These are phyloP conservation scores for Drosophila mettleri DNA, from an alignment of 2,888 invertebrate species.

Conservation along the genomic window DNA sequence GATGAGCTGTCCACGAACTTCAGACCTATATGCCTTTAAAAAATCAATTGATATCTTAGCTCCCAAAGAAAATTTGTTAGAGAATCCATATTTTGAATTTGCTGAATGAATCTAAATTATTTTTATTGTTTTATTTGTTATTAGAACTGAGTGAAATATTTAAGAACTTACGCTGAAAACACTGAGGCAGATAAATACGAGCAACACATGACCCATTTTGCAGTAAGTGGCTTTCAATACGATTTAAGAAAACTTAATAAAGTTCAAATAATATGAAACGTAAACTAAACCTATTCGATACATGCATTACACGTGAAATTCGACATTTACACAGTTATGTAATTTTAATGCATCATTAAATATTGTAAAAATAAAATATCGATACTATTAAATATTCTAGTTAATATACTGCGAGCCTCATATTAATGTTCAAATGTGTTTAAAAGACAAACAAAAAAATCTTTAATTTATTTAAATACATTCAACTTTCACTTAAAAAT, in stretches of 20 bases:
- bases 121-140: neutral
- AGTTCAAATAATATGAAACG: neutral
- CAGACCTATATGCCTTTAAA: neutral
- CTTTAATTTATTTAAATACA: too few species aligned
- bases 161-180: neutral
- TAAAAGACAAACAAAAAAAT: too few species aligned
- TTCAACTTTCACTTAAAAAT: too few species aligned
- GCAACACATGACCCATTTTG: neutral
- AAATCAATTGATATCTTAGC: neutral
- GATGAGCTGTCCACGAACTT: fast-evolving
- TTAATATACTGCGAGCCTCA: too few species aligned
- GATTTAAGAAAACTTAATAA: neutral
- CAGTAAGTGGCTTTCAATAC: neutral
- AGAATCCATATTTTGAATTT: neutral
- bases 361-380: too few species aligned
- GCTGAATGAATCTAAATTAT: neutral
- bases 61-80: neutral
- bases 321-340: neutral
- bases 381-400: too few species aligned
- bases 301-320: neutral
- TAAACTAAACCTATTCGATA: neutral
- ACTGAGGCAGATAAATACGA: neutral
- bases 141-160: neutral
- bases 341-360: too few species aligned
- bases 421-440: too few species aligned